Evolutionary conservation across 2,797 vertebrate species (phyloP).

Genomic region (Lagodon rhomboides): DNA sequence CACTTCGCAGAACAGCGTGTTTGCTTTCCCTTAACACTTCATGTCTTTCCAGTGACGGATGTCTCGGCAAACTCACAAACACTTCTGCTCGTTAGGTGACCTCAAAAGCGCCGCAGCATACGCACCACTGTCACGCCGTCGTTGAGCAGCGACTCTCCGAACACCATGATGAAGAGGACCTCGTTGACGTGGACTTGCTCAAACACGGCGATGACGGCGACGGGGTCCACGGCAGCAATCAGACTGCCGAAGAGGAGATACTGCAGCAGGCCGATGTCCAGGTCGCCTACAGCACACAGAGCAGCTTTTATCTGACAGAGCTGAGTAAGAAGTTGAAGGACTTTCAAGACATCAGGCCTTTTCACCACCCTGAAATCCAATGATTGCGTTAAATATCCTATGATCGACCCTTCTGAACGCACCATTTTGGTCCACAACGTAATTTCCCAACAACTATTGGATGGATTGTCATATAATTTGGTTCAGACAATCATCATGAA

Average conservation of each 20-base stretch:
- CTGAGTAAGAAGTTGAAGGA: background rate
- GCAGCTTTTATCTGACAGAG: background rate
- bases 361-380: background rate
- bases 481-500: background rate
- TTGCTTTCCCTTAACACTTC: conserved; percentile 9
- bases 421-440: background rate
- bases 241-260: conserved; percentile 96
- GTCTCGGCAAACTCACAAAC: conserved; percentile 1
- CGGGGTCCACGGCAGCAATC: conserved; percentile 95
- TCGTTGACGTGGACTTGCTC: conserved; percentile 99
- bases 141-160: conserved; percentile 97
- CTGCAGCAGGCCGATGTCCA: conserved; percentile 89
- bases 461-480: background rate
- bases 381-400: background rate
- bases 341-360: background rate
- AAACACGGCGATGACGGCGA: conserved; percentile 97
- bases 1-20: conserved; percentile 8
- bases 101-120: conserved; percentile 1
- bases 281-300: conserved; percentile 79
- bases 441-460: background rate
- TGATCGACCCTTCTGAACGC: background rate
- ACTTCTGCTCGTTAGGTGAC: background rate
- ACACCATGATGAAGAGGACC: conserved; percentile 96
- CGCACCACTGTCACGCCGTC: conserved; percentile 97
- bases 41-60: conserved; percentile 11